These are phyloP conservation scores for Chionodraco myersi DNA, from an alignment of 2,113 vertebrate genomes.

Conservation along the genomic window DNA sequence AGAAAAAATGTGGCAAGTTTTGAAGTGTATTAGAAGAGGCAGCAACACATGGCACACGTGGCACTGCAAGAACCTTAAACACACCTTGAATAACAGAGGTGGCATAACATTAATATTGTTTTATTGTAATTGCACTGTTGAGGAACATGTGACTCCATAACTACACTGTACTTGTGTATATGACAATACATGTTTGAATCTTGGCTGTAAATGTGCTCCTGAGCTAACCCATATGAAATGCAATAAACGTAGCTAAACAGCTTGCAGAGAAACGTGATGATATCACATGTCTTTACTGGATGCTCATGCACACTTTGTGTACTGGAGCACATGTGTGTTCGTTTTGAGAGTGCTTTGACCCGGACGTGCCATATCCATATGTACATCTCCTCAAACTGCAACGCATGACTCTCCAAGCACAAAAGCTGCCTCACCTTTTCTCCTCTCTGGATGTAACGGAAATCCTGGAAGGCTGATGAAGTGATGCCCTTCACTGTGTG, in stretches of 20 bases:
- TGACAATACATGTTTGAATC: too few relatives aligned
- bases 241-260: background rate
- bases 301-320: background rate
- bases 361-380: background rate
- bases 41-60: background rate
- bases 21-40: constrained; percentile 2
- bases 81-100: background rate
- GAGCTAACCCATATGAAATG: background rate
- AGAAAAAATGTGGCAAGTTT: background rate
- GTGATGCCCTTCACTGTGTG: constrained; percentile 6
- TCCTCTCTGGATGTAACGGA: constrained; percentile 36
- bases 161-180: too few relatives aligned
- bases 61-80: background rate
- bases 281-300: background rate
- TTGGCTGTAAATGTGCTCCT: background rate
- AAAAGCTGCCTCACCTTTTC: constrained; percentile 52
- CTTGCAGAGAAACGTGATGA: background rate
- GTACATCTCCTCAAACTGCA: background rate
- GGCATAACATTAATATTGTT: background rate
- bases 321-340: background rate
- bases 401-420: background rate
- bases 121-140: too few relatives aligned
- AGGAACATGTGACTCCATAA: too few relatives aligned
- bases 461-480: constrained; percentile 21
- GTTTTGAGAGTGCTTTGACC: background rate